These are phyloP conservation scores for Aspidiotus destructor DNA, from an alignment of 2,888 invertebrate species.

Conservation along the genomic window DNA sequence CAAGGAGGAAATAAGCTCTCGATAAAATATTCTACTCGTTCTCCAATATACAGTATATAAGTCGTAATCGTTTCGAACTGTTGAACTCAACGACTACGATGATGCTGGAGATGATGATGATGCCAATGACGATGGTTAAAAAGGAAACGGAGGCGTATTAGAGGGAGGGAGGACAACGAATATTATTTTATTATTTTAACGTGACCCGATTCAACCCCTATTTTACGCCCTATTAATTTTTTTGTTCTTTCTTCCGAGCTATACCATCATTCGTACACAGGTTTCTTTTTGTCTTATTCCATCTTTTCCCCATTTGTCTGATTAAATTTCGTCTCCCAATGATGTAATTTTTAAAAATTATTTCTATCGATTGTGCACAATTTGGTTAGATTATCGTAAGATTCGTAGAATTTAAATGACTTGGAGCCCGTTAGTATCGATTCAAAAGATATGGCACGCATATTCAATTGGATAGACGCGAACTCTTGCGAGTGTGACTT, in stretches of 20 bases:
- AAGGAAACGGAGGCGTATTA: conserved; percentile 1
- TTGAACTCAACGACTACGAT: conserved; percentile 20
- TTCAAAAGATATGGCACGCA: no score
- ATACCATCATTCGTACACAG: neutral
- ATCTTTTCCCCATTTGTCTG: conserved; percentile 3
- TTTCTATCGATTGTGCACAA: neutral
- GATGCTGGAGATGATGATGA: neutral
- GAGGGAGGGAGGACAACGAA: conserved; percentile 17
- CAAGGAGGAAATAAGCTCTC: conserved; percentile 23
- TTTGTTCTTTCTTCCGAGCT: conserved; percentile 1
- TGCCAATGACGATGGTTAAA: conserved; percentile 15
- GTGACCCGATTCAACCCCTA: conserved; percentile 32
- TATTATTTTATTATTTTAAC: conserved; percentile 32
- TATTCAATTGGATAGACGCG: no score
- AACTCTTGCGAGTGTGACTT: no score
- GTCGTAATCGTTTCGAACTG: conserved; percentile 30
- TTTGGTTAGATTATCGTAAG: no score
- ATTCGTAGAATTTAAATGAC: no score
- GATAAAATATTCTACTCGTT: conserved; percentile 28
- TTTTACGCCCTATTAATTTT: conserved; percentile 32
- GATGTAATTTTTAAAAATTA: conserved; percentile 12
- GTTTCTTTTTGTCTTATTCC: conserved; percentile 1
- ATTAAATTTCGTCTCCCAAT: conserved; percentile 3
- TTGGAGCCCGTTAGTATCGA: no score
- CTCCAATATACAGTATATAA: conserved; percentile 1